Conservation (phyloP, 2,113 vertebrate genomes). For the Xenopus laevis region DNA sequence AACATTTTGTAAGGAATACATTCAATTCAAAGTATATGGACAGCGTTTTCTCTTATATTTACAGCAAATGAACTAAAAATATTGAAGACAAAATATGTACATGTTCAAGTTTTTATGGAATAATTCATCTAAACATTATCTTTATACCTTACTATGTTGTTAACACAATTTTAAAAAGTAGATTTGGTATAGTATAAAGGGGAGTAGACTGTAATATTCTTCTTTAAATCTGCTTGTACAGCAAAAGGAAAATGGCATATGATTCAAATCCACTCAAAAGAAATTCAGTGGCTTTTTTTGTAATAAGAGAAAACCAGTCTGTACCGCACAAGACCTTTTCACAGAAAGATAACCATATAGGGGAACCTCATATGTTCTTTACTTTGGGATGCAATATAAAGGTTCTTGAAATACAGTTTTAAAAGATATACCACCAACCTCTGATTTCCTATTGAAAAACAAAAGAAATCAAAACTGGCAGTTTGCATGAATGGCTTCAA, state of each 20-base stretch:
- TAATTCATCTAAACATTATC: too few relatives aligned
- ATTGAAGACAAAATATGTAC: conserved; percentile 32
- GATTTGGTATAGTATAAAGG: too few relatives aligned
- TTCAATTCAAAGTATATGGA: conserved; percentile 27
- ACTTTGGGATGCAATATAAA: not conserved
- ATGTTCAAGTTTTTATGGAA: conserved; percentile 15
- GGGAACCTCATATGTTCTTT: not conserved
- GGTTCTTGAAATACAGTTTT: conserved; percentile 11
- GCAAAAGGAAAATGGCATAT: too few relatives aligned
- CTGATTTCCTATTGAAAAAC: not conserved
- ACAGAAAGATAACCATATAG: too few relatives aligned
- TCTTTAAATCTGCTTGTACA: too few relatives aligned
- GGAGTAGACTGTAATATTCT: too few relatives aligned
- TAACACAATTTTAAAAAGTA: too few relatives aligned
- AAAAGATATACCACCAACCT: conserved; percentile 19
- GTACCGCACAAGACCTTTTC: too few relatives aligned
- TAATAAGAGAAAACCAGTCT: too few relatives aligned
- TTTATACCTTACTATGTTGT: too few relatives aligned
- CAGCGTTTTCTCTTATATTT: conserved; percentile 12
- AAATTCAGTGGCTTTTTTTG: too few relatives aligned
- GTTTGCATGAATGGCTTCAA: conserved; percentile 49
- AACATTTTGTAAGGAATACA: conserved; percentile 26
- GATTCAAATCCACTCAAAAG: too few relatives aligned
- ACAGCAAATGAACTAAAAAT: conserved; percentile 25
- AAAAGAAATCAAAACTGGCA: conserved; percentile 41